A percentile compares a stretch with the other conserved stretches of the same genome.
Evolutionary conservation across 2,797 vertebrate species (phyloP).

Genomic region (Tangara arthus): DNA sequence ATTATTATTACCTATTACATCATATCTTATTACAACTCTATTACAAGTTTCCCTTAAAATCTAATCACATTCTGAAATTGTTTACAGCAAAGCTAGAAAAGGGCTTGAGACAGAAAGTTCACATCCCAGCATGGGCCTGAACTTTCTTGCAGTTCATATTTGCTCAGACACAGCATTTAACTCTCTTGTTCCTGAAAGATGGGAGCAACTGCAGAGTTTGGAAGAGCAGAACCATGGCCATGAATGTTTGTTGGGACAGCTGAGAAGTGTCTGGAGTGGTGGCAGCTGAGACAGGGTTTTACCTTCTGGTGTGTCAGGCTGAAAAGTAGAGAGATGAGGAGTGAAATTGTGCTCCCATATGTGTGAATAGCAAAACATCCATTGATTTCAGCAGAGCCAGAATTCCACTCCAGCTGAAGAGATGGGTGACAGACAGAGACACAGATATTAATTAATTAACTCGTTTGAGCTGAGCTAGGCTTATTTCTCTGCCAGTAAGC

Average conservation of each 20-base stretch:
- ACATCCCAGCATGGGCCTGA: constrained; percentile 58
- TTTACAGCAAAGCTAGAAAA: constrained; percentile 56
- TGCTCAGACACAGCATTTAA: constrained; percentile 18
- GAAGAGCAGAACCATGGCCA: neutral
- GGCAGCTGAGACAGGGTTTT: too few species aligned
- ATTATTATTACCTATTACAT: constrained; percentile 71
- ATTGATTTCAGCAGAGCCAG: neutral
- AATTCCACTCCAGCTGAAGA: neutral
- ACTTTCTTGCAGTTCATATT: constrained; percentile 41
- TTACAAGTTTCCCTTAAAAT: constrained; percentile 67
- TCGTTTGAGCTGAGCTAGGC: neutral
- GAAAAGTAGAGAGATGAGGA: neutral
- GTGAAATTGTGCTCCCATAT: neutral
- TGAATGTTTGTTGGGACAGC: fast-evolving
- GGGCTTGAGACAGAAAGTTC: constrained; percentile 37
- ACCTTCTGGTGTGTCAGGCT: neutral
- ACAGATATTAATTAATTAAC: neutral
- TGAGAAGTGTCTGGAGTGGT: neutral
- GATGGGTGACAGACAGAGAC: neutral
- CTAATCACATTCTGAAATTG: constrained; percentile 68
- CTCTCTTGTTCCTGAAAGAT: constrained; percentile 20
- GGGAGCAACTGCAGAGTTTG: neutral
- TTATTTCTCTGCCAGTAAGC: neutral
- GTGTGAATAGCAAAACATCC: neutral
- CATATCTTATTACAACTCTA: constrained; percentile 68